Evolutionary conservation across 2,113 vertebrate species (phyloP), one percentile per base, ranked within the genome.

Genomic region (Stictonetta naevosa): DNA sequence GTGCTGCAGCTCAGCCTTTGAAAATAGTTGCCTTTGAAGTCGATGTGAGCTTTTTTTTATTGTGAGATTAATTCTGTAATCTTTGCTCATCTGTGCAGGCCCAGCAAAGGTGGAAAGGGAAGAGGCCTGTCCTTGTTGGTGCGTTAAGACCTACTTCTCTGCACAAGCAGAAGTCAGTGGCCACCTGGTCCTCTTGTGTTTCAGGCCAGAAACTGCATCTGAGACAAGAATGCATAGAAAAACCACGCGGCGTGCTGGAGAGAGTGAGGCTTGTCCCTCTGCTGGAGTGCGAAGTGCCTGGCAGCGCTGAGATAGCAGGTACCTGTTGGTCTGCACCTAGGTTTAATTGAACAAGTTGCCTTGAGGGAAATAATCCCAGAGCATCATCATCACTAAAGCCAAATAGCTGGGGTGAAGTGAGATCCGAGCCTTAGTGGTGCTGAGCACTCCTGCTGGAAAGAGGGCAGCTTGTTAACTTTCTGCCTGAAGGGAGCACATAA

Each of bases 111-210:
- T 78, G 42, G 52, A 60, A 60, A 52, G 3, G 1, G 36, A 71
- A 16, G 17, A 90, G 44, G 13, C 28, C 16, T 15, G 21, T 55
- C n/a, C 5, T 2, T 0, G 1, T 1, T 80, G 46, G 59, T 0
- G 1, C 10, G 6, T 19, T 14, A 87, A 26, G 17, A 58, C 29
- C n/a, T 29, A 4, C 34, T 67, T 33, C 28, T 59, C 38, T 23
- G 42, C 26, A 5, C 55, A 29, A 62, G 34, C 2, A 42, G 33
- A 40, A 72, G 34, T 44, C 52, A 22, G 2, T 2, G 1, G 8
- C 26, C n/a, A 5, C 25, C 36, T 0, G 0, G 13, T 75, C 28
- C 63, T 40, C 50, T 62, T 60, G 33, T 4, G 8, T 80, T 60
- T 83, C 13, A 40, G 11, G 31, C 36, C 50, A 48, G 53, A 82